These are phyloP conservation scores for Potamarius usumacintae DNA, from an alignment of 2,113 vertebrate species.

Conservation along the genomic window DNA sequence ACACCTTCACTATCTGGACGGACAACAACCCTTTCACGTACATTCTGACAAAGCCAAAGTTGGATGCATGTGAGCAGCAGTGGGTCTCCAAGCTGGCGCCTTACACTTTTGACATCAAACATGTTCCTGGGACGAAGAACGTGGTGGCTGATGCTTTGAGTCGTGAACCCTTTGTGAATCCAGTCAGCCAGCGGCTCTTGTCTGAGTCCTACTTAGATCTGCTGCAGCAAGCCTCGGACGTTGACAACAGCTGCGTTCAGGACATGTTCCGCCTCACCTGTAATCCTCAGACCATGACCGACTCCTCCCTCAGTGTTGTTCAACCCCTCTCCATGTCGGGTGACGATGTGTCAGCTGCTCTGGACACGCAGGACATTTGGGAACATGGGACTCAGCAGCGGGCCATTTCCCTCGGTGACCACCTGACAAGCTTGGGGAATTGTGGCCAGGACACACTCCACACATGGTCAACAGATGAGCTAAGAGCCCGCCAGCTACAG, in stretches of 20 bases:
- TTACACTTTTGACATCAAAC: background rate
- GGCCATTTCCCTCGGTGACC: too few species aligned
- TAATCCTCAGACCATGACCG: background rate
- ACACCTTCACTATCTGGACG: background rate
- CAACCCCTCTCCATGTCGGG: too few species aligned
- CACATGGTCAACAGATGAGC: too few species aligned
- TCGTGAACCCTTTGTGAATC: background rate
- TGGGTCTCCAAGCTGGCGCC: background rate
- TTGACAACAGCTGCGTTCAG: background rate
- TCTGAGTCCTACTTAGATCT: background rate
- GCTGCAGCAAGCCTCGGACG: background rate
- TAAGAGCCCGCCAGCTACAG: too few species aligned
- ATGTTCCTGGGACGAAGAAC: background rate
- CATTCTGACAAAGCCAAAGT: background rate
- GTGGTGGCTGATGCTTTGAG: background rate
- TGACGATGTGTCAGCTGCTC: too few species aligned
- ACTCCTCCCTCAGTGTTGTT: too few species aligned
- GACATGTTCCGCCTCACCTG: background rate
- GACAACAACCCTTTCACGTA: background rate
- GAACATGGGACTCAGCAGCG: too few species aligned
- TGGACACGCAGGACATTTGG: too few species aligned
- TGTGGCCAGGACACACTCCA: too few species aligned
- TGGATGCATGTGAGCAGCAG: background rate
- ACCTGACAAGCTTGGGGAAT: too few species aligned
- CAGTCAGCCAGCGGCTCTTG: background rate